A percentile compares a stretch with the other conserved stretches of the same genome.
phyloP scores from a whole-genome alignment of 1,140 invertebrate species.

The Solen grandis region DNA sequence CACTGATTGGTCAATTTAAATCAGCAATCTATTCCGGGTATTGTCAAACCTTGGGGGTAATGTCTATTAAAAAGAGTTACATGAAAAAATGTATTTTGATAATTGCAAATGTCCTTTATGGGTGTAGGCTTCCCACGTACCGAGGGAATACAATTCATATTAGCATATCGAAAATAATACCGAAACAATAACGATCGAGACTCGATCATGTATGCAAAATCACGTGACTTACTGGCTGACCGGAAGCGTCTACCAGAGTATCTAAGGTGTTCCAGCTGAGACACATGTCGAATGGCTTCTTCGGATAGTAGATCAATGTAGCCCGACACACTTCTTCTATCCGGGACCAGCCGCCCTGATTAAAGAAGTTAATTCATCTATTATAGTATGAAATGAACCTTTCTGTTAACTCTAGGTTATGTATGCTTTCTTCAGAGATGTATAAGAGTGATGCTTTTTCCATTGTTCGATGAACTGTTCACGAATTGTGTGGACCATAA shows the following conservation, averaged over 20 bases:
- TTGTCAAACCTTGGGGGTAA: no score
- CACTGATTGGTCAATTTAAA: no score
- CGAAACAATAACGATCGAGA: no score
- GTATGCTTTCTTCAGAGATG: not conserved
- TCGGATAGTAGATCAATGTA: slow-evolving; percentile 44
- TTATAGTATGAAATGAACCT: not conserved
- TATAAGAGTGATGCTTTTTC: not conserved
- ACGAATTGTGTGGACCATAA: not conserved
- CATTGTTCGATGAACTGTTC: not conserved
- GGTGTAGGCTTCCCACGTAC: no score
- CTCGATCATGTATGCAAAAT: no score
- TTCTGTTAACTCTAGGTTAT: not conserved
- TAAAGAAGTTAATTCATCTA: not conserved
- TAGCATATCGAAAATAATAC: no score
- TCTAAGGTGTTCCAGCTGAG: slow-evolving; percentile 49
- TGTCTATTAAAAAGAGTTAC: no score
- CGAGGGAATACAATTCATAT: no score
- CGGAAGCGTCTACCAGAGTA: not conserved
- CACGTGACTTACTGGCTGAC: slow-evolving; percentile 1
- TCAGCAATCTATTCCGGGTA: no score
- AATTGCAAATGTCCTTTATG: no score
- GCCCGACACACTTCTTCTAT: slow-evolving; percentile 42
- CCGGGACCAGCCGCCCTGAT: slow-evolving; percentile 41
- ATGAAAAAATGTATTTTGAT: no score
- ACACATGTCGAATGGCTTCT: slow-evolving; percentile 47